These are phyloP conservation scores for Alces alces DNA, from an alignment of 2,113 vertebrate genomes.

Conservation along the genomic window DNA sequence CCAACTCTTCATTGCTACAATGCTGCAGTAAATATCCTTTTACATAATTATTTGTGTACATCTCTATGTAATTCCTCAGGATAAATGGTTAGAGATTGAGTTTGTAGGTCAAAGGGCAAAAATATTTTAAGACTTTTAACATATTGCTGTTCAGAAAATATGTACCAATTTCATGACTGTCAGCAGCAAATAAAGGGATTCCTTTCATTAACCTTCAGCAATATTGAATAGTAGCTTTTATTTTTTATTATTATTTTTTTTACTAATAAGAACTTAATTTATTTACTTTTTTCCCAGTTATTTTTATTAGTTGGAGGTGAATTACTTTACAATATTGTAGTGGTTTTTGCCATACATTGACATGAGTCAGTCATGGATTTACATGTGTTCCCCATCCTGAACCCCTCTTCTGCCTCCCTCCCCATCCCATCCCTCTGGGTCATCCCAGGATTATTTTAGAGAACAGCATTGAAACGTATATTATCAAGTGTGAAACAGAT, in stretches of 20 bases:
- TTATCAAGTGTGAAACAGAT: too few species aligned
- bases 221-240: background rate
- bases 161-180: background rate
- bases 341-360: too few species aligned
- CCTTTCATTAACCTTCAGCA: background rate
- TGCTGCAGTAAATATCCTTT: background rate
- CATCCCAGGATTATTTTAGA: too few species aligned
- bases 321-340: too few species aligned
- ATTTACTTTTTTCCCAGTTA: too few species aligned
- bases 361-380: too few species aligned
- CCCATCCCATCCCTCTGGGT: too few species aligned
- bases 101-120: background rate
- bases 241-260: too few species aligned
- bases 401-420: rapidly evolving
- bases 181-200: background rate
- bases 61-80: background rate
- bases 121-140: background rate
- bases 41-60: background rate
- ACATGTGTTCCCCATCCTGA: too few species aligned
- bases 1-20: background rate
- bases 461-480: too few species aligned
- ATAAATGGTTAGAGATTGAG: background rate
- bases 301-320: too few species aligned
- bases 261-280: too few species aligned
- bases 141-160: background rate